These are phyloP conservation scores for Trididemnum clinides DNA, from an alignment of 23 tunicate genomes.

Conservation along the genomic window DNA sequence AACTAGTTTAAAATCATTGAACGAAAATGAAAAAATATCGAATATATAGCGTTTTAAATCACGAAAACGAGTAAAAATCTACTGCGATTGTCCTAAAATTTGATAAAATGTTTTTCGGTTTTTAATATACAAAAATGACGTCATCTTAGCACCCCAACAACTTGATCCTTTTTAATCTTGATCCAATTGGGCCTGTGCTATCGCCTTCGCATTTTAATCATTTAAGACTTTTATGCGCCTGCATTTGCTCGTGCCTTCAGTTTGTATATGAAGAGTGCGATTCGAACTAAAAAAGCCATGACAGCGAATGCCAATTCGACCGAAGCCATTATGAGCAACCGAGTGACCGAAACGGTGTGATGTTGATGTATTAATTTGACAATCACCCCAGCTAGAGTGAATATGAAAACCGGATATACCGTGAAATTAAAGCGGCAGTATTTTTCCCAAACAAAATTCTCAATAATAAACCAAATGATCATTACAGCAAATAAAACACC, in stretches of 20 bases:
- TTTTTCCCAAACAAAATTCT: conserved; percentile 30
- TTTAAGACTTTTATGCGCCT: too few species aligned
- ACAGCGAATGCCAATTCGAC: background rate
- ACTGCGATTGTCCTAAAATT: too few species aligned
- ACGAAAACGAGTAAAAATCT: too few species aligned
- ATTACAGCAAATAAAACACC: conserved; percentile 5
- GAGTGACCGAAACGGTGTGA: background rate
- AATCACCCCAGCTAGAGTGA: conserved; percentile 3
- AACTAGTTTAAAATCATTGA: too few species aligned
- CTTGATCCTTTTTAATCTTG: too few species aligned
- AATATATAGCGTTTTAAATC: too few species aligned
- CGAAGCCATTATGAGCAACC: background rate
- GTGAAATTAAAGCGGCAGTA: conserved; percentile 37
- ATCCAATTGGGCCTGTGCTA: too few species aligned
- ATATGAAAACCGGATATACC: conserved; percentile 20
- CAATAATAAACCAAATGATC: conserved; percentile 20
- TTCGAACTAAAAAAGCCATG: conserved; percentile 6
- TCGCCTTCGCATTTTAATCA: too few species aligned
- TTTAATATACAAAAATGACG: too few species aligned
- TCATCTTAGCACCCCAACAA: too few species aligned
- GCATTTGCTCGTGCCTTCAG: background rate
- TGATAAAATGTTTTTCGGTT: too few species aligned
- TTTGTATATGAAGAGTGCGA: background rate
- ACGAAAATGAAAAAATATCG: too few species aligned
- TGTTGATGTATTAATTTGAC: background rate